Conservation (phyloP, 1,140 invertebrate species). For the Calephelis nemesis region DNA sequence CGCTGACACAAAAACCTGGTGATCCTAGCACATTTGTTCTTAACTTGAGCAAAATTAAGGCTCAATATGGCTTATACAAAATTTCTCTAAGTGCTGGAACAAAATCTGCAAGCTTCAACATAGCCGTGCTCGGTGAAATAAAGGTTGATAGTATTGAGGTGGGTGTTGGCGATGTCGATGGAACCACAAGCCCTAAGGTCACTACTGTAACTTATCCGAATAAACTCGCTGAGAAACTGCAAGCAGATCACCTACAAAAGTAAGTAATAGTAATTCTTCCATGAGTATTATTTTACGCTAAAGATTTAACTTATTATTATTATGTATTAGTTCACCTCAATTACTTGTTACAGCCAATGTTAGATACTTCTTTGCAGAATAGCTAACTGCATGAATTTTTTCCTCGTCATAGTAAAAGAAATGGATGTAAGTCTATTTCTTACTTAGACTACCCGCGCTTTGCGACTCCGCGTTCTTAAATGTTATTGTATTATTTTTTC, state of each 20-base stretch:
- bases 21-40: constrained; percentile 87
- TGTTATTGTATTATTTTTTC: too few relatives aligned
- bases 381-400: too few relatives aligned
- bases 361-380: too few relatives aligned
- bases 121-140: constrained; percentile 87
- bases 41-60: constrained; percentile 89
- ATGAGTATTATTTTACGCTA: constrained; percentile 6
- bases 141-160: constrained; percentile 90
- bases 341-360: too few relatives aligned
- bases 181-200: constrained; percentile 88
- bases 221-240: constrained; percentile 83
- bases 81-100: constrained; percentile 86
- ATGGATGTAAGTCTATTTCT: too few relatives aligned
- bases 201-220: constrained; percentile 87
- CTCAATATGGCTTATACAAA: constrained; percentile 91
- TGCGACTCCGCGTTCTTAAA: too few relatives aligned
- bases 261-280: constrained; percentile 40
- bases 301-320: too few relatives aligned
- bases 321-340: too few relatives aligned
- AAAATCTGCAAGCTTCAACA: constrained; percentile 83
- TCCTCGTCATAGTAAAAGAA: too few relatives aligned
- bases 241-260: constrained; percentile 94
- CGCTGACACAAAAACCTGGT: constrained; percentile 67
- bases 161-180: constrained; percentile 94
- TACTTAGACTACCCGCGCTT: too few relatives aligned